These are phyloP conservation scores for Bugulina stolonifera DNA, from an alignment of 2,888 invertebrate genomes.

Conservation along the genomic window DNA sequence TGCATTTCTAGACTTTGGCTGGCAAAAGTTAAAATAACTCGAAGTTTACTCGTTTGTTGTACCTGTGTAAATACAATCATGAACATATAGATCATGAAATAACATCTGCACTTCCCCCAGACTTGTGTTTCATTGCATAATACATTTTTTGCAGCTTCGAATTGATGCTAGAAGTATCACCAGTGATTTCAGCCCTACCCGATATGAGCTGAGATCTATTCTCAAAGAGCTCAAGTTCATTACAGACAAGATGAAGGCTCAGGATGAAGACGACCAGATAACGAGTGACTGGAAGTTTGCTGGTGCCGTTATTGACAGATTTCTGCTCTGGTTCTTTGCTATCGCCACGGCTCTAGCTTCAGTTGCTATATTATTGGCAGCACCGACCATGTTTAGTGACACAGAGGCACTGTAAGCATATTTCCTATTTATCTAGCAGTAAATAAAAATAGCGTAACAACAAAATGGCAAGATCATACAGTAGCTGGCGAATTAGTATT, in stretches of 20 bases:
- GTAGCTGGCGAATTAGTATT: too few species aligned
- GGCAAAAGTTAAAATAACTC: too few species aligned
- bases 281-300: conserved; percentile 98
- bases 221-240: conserved; percentile 89
- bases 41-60: too few species aligned
- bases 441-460: too few species aligned
- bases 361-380: conserved; percentile 43
- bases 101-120: too few species aligned
- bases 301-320: conserved; percentile 95
- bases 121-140: too few species aligned
- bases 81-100: too few species aligned
- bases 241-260: conserved; percentile 87
- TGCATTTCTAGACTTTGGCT: too few species aligned
- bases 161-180: conserved; percentile 14
- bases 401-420: conserved; percentile 10
- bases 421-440: too few species aligned
- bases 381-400: conserved; percentile 38
- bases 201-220: conserved; percentile 81
- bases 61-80: too few species aligned
- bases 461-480: too few species aligned
- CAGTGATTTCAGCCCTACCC: conserved; percentile 15
- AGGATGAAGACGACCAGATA: conserved; percentile 86
- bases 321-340: conserved; percentile 88
- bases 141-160: not conserved
- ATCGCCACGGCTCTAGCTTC: conserved; percentile 69